These are phyloP conservation scores for Hydriomena furcata DNA, from an alignment of 2,888 invertebrate genomes.

Conservation along the genomic window DNA sequence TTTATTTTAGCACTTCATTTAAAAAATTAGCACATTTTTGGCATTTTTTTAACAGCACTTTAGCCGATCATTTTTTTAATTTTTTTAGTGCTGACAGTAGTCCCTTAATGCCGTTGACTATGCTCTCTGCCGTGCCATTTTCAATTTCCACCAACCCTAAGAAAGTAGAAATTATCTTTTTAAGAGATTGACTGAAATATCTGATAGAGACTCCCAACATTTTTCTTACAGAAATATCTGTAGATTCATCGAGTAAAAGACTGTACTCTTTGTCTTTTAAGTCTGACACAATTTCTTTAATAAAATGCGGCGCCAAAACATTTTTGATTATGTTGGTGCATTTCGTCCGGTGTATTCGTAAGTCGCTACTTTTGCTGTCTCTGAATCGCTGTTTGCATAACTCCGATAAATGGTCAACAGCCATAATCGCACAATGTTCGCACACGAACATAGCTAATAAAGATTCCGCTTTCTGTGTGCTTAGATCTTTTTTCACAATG, in stretches of 20 bases:
- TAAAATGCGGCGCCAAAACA: slow-evolving; percentile 1
- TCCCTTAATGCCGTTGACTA: too few species aligned
- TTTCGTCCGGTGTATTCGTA: slow-evolving; percentile 17
- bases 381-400: slow-evolving; percentile 10
- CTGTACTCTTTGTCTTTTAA: slow-evolving; percentile 16
- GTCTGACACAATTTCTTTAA: slow-evolving; percentile 3
- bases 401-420: slow-evolving; percentile 19
- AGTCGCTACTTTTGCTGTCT: slow-evolving; percentile 22
- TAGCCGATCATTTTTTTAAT: too few species aligned
- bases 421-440: slow-evolving; percentile 8
- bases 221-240: slow-evolving; percentile 24
- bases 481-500: not conserved
- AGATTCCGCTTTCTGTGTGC: not conserved
- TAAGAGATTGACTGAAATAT: slow-evolving; percentile 19
- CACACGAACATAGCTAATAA: not conserved
- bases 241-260: slow-evolving; percentile 24
- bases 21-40: too few species aligned
- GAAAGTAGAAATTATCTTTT: slow-evolving; percentile 12
- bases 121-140: too few species aligned
- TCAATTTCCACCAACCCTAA: too few species aligned
- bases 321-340: not conserved
- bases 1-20: too few species aligned
- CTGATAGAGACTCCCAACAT: slow-evolving; percentile 20
- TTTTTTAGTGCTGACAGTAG: too few species aligned
- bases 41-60: not conserved